Percentiles rank a stretch among this genome's conserved stretches.
These are phyloP conservation scores for Drosophila pegasa DNA, from an alignment of 2,888 invertebrate species.

Conservation along the genomic window DNA sequence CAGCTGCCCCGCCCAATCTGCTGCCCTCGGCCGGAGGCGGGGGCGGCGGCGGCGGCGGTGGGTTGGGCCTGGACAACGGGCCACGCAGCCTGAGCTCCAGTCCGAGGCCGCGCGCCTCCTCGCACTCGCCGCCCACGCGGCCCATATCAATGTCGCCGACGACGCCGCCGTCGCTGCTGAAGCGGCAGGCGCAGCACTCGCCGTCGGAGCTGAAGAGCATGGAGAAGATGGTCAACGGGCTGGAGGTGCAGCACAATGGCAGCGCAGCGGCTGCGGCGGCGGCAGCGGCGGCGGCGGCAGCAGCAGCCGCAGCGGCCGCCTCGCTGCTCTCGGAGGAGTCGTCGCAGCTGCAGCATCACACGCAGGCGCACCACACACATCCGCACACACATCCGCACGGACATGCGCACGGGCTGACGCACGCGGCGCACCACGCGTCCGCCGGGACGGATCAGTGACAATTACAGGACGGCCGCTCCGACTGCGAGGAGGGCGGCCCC, in stretches of 20 bases:
- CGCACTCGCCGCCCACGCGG: slow-evolving; percentile 84
- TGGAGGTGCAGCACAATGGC: slow-evolving; percentile 92
- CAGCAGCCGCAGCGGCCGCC: slow-evolving; percentile 61
- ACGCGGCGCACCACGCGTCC: slow-evolving; percentile 50
- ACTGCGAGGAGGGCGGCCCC: slow-evolving; percentile 63
- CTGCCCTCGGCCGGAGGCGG: slow-evolving; percentile 59
- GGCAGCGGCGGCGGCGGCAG: slow-evolving; percentile 64
- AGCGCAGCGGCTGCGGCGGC: slow-evolving; percentile 65
- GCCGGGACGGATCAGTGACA: slow-evolving; percentile 84
- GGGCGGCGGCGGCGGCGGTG: slow-evolving; percentile 63
- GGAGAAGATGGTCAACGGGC: slow-evolving; percentile 98
- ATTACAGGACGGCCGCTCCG: slow-evolving; percentile 83
- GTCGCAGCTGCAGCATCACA: slow-evolving; percentile 64
- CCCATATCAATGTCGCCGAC: slow-evolving; percentile 86
- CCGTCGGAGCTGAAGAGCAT: slow-evolving; percentile 95
- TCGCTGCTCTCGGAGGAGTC: slow-evolving; percentile 62
- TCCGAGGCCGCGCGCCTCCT: slow-evolving; percentile 84
- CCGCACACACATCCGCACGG: slow-evolving; percentile 53
- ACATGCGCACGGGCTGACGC: slow-evolving; percentile 50
- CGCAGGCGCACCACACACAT: slow-evolving; percentile 64
- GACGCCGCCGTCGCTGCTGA: slow-evolving; percentile 84
- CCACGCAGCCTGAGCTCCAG: slow-evolving; percentile 85
- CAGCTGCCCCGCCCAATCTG: slow-evolving; percentile 57
- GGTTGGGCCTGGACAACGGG: slow-evolving; percentile 77
- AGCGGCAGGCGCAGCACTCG: slow-evolving; percentile 82